These are phyloP conservation scores for Streptopelia turtur DNA, from an alignment of 2,797 vertebrate genomes.

Conservation along the genomic window DNA sequence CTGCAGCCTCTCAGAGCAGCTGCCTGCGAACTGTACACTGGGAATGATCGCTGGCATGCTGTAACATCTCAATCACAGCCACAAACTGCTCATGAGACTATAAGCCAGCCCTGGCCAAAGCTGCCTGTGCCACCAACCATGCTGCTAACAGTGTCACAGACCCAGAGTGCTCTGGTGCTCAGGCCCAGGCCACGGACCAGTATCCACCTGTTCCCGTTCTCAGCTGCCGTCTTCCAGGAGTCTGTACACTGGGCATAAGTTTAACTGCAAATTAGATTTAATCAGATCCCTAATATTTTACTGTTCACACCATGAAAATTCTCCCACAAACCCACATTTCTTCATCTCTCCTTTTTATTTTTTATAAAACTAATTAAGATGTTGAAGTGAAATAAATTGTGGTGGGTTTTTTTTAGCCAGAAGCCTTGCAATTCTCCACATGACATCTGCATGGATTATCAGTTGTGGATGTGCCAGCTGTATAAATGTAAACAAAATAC, in stretches of 20 bases:
- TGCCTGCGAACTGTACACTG: neutral
- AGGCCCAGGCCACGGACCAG: neutral
- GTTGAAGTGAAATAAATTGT: slow-evolving; percentile 32
- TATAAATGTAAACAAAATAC: slow-evolving; percentile 25
- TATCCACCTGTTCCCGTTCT: neutral
- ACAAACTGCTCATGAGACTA: rapidly evolving
- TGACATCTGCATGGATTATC: slow-evolving; percentile 38
- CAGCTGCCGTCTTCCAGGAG: neutral
- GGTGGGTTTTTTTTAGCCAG: neutral
- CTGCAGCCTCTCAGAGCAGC: neutral
- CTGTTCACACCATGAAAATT: neutral
- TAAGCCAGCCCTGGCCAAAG: neutral
- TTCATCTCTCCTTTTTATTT: slow-evolving; percentile 11
- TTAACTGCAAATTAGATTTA: neutral
- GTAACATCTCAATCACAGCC: neutral
- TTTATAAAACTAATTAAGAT: slow-evolving; percentile 50
- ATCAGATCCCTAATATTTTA: neutral
- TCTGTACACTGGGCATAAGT: neutral
- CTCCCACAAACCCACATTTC: neutral
- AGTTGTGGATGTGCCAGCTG: slow-evolving; percentile 54
- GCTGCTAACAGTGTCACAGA: neutral
- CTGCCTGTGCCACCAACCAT: neutral
- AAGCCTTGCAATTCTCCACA: slow-evolving; percentile 18
- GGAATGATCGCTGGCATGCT: neutral
- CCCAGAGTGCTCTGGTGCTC: neutral